Percentiles rank a stretch among this genome's conserved stretches.
Conservation (phyloP, 2,888 invertebrate genomes). For the Eledona agricola region DNA sequence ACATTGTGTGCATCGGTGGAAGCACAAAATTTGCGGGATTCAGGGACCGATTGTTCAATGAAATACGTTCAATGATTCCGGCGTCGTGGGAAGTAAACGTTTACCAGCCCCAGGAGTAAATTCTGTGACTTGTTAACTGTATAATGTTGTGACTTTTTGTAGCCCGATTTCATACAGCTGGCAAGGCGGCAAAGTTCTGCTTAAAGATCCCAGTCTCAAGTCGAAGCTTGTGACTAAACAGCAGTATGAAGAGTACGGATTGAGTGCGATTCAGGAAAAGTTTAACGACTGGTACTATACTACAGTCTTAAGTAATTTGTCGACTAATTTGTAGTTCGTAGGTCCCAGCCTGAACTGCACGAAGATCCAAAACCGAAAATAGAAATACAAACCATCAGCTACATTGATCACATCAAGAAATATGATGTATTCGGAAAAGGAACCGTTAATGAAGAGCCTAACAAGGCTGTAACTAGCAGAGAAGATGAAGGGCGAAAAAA, state of each 20-base stretch:
- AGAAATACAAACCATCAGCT: slow-evolving; percentile 34
- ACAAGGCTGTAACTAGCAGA: slow-evolving; percentile 2
- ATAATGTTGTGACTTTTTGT: too few relatives aligned
- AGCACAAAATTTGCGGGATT: slow-evolving; percentile 85
- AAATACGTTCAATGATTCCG: slow-evolving; percentile 81
- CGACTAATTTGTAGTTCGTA: slow-evolving; percentile 5
- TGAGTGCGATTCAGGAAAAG: slow-evolving; percentile 66
- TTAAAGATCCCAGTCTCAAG: slow-evolving; percentile 77
- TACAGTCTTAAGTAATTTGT: slow-evolving; percentile 19
- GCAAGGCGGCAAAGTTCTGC: slow-evolving; percentile 84
- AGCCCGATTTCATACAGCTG: slow-evolving; percentile 88
- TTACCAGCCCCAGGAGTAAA: slow-evolving; percentile 72
- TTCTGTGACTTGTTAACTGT: background rate
- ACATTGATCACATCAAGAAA: slow-evolving; percentile 42
- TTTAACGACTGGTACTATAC: slow-evolving; percentile 62
- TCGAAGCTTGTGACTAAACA: slow-evolving; percentile 79
- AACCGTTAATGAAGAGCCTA: slow-evolving; percentile 12
- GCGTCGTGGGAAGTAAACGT: slow-evolving; percentile 82
- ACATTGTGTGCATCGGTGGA: slow-evolving; percentile 88
- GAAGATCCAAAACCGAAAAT: slow-evolving; percentile 10
- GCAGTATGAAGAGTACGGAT: slow-evolving; percentile 90
- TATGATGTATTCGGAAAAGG: slow-evolving; percentile 41
- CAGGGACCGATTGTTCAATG: slow-evolving; percentile 77
- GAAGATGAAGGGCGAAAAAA: slow-evolving; percentile 7
- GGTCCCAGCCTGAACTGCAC: slow-evolving; percentile 7